Conservation (phyloP, 2,888 invertebrate species). For the Agelastica alni region DNA sequence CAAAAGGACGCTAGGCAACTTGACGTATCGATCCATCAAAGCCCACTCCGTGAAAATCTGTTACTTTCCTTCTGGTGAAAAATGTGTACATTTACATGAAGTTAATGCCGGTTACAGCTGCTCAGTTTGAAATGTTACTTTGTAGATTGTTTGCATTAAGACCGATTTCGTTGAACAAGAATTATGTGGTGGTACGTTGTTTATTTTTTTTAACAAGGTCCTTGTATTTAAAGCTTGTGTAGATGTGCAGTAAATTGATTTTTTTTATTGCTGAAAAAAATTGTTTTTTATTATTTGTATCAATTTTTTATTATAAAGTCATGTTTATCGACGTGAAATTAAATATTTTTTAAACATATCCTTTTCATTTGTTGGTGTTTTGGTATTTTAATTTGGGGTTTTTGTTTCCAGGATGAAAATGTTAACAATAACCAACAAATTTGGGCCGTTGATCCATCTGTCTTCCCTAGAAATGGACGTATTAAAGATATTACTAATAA, state of each 20-base stretch:
- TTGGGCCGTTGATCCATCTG: conserved; percentile 50
- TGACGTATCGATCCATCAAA: conserved; percentile 39
- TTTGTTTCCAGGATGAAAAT: conserved; percentile 47
- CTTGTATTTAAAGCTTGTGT: background rate
- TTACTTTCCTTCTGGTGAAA: conserved; percentile 16
- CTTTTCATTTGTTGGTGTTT: background rate
- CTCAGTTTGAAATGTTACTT: conserved; percentile 50
- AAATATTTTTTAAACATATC: background rate
- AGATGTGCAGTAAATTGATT: too few relatives aligned
- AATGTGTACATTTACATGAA: conserved; percentile 16
- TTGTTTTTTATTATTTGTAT: background rate
- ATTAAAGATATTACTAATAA: conserved; percentile 38
- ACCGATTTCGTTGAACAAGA: conserved; percentile 51
- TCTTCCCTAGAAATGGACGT: conserved; percentile 40
- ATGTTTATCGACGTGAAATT: too few relatives aligned
- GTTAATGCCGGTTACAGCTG: conserved; percentile 21
- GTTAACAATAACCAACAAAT: conserved; percentile 42
- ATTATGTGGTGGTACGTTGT: conserved; percentile 49
- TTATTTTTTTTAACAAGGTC: background rate
- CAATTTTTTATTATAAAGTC: background rate
- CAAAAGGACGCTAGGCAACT: conserved; percentile 37
- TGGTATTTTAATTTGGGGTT: conserved; percentile 24
- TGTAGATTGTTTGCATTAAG: conserved; percentile 55
- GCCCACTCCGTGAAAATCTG: conserved; percentile 15
- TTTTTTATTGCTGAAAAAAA: background rate